Percentiles rank a stretch among this genome's conserved stretches.
phyloP scores from a whole-genome alignment of 2,888 invertebrate genomes.

The Ichneumoninae sp. region DNA sequence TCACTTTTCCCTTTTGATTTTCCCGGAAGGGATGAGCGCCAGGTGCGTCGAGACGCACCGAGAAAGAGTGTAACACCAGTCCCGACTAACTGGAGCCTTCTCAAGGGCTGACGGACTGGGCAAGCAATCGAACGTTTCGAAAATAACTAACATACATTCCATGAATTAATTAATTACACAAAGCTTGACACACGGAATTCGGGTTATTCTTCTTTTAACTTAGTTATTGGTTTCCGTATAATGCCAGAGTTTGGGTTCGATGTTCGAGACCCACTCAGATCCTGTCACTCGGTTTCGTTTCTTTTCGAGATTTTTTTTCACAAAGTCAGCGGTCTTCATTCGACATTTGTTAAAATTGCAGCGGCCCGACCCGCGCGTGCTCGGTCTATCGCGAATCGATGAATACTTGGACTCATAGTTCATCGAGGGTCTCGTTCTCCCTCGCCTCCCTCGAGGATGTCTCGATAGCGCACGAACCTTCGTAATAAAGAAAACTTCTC shows the following conservation, averaged over 20 bases:
- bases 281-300: slow-evolving; percentile 30
- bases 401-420: slow-evolving; percentile 56
- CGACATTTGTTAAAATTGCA: slow-evolving; percentile 69
- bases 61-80: no score
- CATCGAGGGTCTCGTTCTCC: slow-evolving; percentile 31
- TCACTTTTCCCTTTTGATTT: no score
- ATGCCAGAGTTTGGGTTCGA: slow-evolving; percentile 45
- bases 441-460: slow-evolving; percentile 22
- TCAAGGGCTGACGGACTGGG: no score
- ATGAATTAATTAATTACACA: no score
- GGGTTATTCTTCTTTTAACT: no score
- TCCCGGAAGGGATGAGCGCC: no score
- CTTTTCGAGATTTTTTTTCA: slow-evolving; percentile 30
- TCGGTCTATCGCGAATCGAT: slow-evolving; percentile 69
- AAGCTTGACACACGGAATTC: no score
- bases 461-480: slow-evolving; percentile 46
- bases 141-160: no score
- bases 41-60: no score
- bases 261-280: slow-evolving; percentile 38
- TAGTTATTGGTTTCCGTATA: slow-evolving; percentile 23
- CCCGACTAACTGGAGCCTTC: no score
- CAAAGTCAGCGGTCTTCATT: slow-evolving; percentile 54
- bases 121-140: no score
- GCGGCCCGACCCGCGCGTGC: slow-evolving; percentile 22
- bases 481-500: background rate